These are phyloP conservation scores for Chinchilla lanigera DNA, from an alignment of 2,113 vertebrate species.

Conservation along the genomic window DNA sequence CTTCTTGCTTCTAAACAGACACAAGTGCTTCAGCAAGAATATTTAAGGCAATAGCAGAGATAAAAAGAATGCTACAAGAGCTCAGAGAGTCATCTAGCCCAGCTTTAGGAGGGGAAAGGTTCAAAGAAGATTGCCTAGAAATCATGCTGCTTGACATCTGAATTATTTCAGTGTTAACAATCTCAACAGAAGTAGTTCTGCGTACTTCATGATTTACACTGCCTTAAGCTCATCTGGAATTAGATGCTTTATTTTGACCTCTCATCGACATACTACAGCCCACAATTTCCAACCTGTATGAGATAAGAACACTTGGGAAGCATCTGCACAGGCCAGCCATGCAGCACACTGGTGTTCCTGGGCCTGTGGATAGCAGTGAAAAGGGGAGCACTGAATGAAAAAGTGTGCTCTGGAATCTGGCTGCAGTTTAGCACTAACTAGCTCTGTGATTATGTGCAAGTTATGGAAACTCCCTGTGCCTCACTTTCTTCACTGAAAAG, in stretches of 20 bases:
- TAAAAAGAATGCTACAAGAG: background rate
- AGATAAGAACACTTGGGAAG: background rate
- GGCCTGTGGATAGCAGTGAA: background rate
- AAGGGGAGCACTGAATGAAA: background rate
- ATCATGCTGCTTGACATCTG: background rate
- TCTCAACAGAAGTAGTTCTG: background rate
- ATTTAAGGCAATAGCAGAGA: conserved; percentile 31
- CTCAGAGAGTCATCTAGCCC: background rate
- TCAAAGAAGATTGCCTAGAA: conserved; percentile 38
- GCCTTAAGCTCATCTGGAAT: background rate
- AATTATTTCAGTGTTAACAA: background rate
- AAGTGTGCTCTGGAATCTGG: background rate
- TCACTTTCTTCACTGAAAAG: background rate
- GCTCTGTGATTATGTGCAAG: background rate
- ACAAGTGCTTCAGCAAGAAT: conserved; percentile 50
- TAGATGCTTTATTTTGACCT: background rate
- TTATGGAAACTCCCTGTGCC: background rate
- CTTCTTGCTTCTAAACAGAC: background rate
- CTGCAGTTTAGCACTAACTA: background rate
- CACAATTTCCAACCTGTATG: background rate
- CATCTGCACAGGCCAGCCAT: accelerated
- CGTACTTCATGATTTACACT: background rate
- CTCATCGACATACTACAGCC: background rate
- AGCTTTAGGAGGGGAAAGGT: background rate
- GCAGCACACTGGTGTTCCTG: background rate